Evolutionary conservation across 2,797 vertebrate genomes (phyloP), one percentile per base, ranked within the genome.

Genomic region (Galago senegalensis): DNA sequence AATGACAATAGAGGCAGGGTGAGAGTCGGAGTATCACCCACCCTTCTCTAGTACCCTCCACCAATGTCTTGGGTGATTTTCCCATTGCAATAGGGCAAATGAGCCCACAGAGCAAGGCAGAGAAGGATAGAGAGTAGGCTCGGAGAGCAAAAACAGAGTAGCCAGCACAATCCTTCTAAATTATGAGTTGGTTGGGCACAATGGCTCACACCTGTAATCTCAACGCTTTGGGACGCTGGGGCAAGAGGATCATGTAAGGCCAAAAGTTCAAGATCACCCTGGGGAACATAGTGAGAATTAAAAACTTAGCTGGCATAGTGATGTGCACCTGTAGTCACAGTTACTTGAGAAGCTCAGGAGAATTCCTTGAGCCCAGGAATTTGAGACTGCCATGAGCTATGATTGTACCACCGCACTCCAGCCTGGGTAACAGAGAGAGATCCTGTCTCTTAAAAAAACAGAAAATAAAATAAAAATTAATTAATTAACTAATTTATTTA

Each of bases 91-190:
- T 61, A 77, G 69, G 34, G 67, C 40, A 81, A 81, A 77, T 49
- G n/a, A 95, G 77, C 53, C 23, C 84, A 82, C 25, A 67, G 20
- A 82, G 31, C 80, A 88, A 95, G 83, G 46, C 83, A 92, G 83
- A 91, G 73, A 96, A 53, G 37, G 34, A 75, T 77, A 65, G 31
- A 25, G 21, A 80, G 27, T 49, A 83, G 73, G 72, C 23, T 8
- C n/a, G 12, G 21, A 53, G 63, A 70, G 34, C 29, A 89, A 90
- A 86, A 4, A 79, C 40, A 87, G 31, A 95, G 56, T n/a, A 91
- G 61, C 18, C 75, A 49, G 80, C 1, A 70, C 37, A 75, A 58
- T 89, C 13, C 2, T 46, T 85, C 21, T 73, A 63, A 91, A 94
- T 67, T 86, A 94, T 65, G 85, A 89, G 56, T 60, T 49, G 63